Evolutionary conservation across 2,888 invertebrate species (phyloP).

Genomic region (Mimachlamys varia): DNA sequence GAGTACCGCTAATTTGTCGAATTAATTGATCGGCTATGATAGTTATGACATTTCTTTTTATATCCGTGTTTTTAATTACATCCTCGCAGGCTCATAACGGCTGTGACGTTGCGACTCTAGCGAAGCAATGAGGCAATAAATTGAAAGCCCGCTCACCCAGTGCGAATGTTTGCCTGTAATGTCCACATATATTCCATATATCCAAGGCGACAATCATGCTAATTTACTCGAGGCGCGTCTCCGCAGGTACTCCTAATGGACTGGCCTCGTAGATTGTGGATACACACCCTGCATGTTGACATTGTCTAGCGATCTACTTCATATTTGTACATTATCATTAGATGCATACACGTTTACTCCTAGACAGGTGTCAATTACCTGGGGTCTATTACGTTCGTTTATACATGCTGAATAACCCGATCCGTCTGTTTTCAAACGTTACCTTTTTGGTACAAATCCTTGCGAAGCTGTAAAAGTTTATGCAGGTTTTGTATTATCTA

Average conservation of each 20-base stretch:
- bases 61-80: neutral
- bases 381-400: neutral
- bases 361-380: neutral
- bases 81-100: neutral
- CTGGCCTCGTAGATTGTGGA: neutral
- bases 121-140: neutral
- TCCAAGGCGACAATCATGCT: slow-evolving; percentile 18
- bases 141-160: neutral
- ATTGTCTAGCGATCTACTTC: neutral
- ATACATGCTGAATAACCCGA: too few relatives aligned
- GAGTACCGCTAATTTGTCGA: neutral
- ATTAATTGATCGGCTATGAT: neutral
- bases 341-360: neutral
- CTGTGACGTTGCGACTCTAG: neutral
- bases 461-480: too few relatives aligned
- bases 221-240: slow-evolving; percentile 8
- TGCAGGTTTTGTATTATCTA: too few relatives aligned
- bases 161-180: neutral
- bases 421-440: too few relatives aligned
- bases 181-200: neutral
- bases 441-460: too few relatives aligned
- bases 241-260: neutral
- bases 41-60: neutral
- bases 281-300: slow-evolving; percentile 9
- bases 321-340: neutral